Base-by-base conservation (phyloP, 2,113 vertebrate species). In the Brachyhypopomus gauderio region DNA sequence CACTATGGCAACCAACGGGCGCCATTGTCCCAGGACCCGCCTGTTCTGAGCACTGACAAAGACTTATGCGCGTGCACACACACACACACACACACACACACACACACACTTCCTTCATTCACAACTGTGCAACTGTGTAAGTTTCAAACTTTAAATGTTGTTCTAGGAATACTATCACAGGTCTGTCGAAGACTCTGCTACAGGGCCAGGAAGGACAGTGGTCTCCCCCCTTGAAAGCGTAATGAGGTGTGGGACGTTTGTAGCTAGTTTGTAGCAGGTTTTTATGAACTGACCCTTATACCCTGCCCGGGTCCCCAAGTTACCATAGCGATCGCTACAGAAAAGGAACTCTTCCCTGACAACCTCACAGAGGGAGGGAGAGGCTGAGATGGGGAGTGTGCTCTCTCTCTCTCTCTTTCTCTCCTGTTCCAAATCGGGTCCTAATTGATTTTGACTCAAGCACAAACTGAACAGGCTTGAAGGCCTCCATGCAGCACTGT, bases 31-130 rank as follows among this genome's bases (percentile, higher is more conserved):
- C 91, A 87, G 83, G 89, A 90, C 91, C 87, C 83, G 87, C 92
- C 90, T 91, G 91, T 91, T 93, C 92, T 90, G 90, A 93, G 88
- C 90, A 91, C 89, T 90, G 89, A 94, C 91, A 92, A 93, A 93
- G 86, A 84, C 84, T 82, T 80, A 67, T 75, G 45, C 79, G 80
- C 63, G 79, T 78, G 86, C 84, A 82, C 83, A 85, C 86, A 86
- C 81, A 73, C 80, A 87, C 82, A 72, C 86, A 85, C 84, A 87
- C 82, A 79, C 77, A 67, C 69, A 89, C 87, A 84, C 80, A 84
- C 87, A 86, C 36, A 48, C 55, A 25, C 55, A 74, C 20, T 30
- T 30, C 67, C 72, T 59, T 36, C 3, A 30, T 34, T 48, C 75
- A 58, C 25, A 70, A 59, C 38, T 27, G 72, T n/a, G 52, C 25